A percentile compares a stretch with the other conserved stretches of the same genome.
phyloP scores from a whole-genome alignment of 2,797 vertebrate genomes.

The Gobio occitaniae region DNA sequence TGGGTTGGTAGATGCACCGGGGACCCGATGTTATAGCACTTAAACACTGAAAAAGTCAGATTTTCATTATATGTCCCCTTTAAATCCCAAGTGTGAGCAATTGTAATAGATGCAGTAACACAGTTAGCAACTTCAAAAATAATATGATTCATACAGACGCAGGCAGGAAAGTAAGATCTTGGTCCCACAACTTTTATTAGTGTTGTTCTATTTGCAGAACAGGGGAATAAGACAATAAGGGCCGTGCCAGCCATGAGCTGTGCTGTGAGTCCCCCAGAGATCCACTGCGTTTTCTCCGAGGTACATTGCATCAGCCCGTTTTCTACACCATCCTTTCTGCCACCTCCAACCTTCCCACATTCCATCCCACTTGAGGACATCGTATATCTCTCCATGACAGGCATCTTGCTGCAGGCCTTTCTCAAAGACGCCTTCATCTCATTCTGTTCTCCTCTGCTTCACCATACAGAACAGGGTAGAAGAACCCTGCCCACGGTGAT shows the following conservation, averaged over 20 bases:
- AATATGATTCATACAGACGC: not conserved
- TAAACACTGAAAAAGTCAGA: too few species aligned
- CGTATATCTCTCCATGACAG: constrained; percentile 47
- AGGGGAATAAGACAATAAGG: constrained; percentile 4
- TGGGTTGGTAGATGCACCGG: too few species aligned
- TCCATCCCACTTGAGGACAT: constrained; percentile 7
- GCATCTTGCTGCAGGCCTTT: constrained; percentile 23
- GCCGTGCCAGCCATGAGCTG: constrained; percentile 8
- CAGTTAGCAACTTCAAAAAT: not conserved
- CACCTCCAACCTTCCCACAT: constrained; percentile 7
- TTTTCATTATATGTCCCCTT: too few species aligned
- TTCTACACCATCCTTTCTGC: constrained; percentile 8
- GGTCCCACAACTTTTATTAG: not conserved
- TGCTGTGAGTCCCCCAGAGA: constrained; percentile 22
- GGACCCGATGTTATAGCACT: too few species aligned
- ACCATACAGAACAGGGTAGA: constrained; percentile 15
- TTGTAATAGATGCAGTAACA: not conserved
- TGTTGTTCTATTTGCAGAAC: constrained; percentile 6
- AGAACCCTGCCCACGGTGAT: not conserved
- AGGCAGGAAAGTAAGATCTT: not conserved
- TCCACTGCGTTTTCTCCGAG: not conserved
- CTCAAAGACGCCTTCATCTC: constrained; percentile 33
- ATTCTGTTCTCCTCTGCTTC: constrained; percentile 5
- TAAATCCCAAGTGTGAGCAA: not conserved
- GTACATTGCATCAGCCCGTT: constrained; percentile 35